These are phyloP conservation scores for Eupsilia transversa DNA, from an alignment of 2,888 invertebrate genomes.

Conservation along the genomic window DNA sequence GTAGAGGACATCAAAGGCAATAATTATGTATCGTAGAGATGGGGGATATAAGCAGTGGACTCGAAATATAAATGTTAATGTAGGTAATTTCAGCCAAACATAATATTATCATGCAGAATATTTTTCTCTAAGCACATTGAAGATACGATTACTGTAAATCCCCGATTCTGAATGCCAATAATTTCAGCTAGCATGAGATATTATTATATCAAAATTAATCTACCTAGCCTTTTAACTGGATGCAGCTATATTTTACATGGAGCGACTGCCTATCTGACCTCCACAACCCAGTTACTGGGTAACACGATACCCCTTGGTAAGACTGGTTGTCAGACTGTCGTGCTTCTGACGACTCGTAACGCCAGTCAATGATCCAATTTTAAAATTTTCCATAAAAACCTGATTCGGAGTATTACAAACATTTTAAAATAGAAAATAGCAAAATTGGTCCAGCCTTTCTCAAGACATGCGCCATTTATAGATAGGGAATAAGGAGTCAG, in stretches of 20 bases:
- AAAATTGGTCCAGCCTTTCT: neutral
- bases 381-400: too few species aligned
- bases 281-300: too few species aligned
- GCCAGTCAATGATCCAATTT: too few species aligned
- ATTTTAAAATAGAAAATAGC: neutral
- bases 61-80: slow-evolving; percentile 1
- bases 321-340: too few species aligned
- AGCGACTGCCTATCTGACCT: too few species aligned
- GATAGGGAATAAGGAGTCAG: too few species aligned
- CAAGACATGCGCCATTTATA: neutral
- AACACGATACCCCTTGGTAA: too few species aligned
- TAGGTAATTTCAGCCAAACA: neutral
- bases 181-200: neutral
- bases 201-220: too few species aligned
- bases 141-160: neutral
- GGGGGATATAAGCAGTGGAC: slow-evolving; percentile 24
- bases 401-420: too few species aligned
- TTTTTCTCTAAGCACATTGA: neutral
- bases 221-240: too few species aligned
- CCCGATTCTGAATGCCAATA: neutral
- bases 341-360: too few species aligned
- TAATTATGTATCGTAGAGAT: slow-evolving; percentile 41
- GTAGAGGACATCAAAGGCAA: slow-evolving; percentile 57
- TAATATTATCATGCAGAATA: neutral
- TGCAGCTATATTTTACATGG: too few species aligned